A percentile compares a stretch with the other conserved stretches of the same genome.
These are phyloP conservation scores for Takifugu rubripes DNA, from an alignment of 2,797 vertebrate species.

Conservation along the genomic window DNA sequence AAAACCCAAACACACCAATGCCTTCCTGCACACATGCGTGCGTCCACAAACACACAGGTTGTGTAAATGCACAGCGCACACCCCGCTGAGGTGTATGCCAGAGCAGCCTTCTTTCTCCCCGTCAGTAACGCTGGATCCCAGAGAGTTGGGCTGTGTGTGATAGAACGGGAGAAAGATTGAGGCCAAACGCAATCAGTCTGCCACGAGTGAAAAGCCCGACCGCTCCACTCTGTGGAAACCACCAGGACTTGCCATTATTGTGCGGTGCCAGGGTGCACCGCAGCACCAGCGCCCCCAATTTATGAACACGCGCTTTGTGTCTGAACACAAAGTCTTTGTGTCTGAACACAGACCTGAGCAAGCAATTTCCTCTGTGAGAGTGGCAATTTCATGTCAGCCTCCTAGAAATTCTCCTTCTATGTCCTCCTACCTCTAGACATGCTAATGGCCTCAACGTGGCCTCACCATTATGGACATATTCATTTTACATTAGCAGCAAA, in stretches of 20 bases:
- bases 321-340: conserved; percentile 49
- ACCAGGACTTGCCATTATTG: conserved; percentile 42
- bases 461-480: conserved; percentile 61
- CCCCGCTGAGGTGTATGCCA: too few species aligned
- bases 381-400: conserved; percentile 49
- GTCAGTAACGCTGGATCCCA: not conserved
- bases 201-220: conserved; percentile 35
- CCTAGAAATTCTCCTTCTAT: conserved; percentile 38
- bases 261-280: conserved; percentile 32
- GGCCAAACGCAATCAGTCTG: conserved; percentile 23
- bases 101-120: not conserved
- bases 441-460: conserved; percentile 60
- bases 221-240: conserved; percentile 29
- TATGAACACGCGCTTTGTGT: conserved; percentile 51
- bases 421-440: conserved; percentile 44
- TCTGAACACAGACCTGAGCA: conserved; percentile 52
- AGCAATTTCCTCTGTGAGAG: conserved; percentile 51
- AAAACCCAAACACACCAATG: conserved; percentile 31
- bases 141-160: conserved; percentile 7
- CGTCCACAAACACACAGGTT: conserved; percentile 1
- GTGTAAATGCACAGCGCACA: conserved; percentile 3
- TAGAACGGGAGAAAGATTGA: conserved; percentile 6
- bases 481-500: conserved; percentile 65
- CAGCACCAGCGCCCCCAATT: conserved; percentile 37
- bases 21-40: conserved; percentile 22